A percentile compares a stretch with the other conserved stretches of the same genome.
Conservation (phyloP, 2,797 vertebrate genomes). For the Podarcis lilfordi region DNA sequence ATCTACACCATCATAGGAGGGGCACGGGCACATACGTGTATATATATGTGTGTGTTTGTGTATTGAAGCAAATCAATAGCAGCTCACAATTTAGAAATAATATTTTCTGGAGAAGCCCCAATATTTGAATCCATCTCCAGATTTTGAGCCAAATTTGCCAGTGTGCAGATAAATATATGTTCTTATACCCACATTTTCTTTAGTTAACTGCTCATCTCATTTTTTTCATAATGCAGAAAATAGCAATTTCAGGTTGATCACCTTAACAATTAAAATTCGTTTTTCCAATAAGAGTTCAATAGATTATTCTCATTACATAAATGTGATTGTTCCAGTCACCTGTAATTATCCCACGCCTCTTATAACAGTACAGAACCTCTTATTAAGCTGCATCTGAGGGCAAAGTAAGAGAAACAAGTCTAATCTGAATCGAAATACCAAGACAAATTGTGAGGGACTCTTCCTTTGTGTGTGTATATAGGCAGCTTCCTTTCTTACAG, state of each 20-base stretch:
- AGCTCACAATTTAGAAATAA: too few species aligned
- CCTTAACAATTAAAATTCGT: constrained; percentile 45
- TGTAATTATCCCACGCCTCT: constrained; percentile 64
- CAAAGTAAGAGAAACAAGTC: constrained; percentile 70
- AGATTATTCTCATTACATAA: constrained; percentile 50
- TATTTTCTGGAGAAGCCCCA: background rate
- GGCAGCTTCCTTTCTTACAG: constrained; percentile 70
- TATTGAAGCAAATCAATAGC: too few species aligned
- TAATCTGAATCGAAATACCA: constrained; percentile 67
- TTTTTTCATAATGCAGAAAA: background rate
- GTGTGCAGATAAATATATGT: background rate
- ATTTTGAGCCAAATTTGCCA: background rate
- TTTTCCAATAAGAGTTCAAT: constrained; percentile 51
- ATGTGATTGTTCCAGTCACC: constrained; percentile 43
- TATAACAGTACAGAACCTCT: constrained; percentile 48
- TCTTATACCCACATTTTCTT: background rate
- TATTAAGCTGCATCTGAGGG: constrained; percentile 67
- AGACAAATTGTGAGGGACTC: constrained; percentile 72
- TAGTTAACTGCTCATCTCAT: background rate
- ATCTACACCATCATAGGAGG: too few species aligned
- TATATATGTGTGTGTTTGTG: too few species aligned
- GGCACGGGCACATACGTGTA: too few species aligned
- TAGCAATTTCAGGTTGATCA: constrained; percentile 1
- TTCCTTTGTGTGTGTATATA: constrained; percentile 66
- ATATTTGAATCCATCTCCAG: background rate